Percentiles rank a stretch among this genome's conserved stretches.
Evolutionary conservation across 1,140 invertebrate genomes (phyloP).

Genomic region (Drosophila azteca): DNA sequence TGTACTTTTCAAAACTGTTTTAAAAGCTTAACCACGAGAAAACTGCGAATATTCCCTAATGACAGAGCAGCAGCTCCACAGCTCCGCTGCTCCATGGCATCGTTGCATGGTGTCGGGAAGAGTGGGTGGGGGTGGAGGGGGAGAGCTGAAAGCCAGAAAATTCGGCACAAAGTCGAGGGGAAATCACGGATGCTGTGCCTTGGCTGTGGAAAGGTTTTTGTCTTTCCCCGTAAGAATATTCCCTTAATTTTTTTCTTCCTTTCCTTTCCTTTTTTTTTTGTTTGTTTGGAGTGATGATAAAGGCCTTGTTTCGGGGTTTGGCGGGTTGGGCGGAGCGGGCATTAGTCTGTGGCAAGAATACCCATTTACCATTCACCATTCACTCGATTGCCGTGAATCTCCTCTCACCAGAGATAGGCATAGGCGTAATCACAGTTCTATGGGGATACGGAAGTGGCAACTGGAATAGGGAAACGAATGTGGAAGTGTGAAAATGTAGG

Average conservation of each 20-base stretch:
- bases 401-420: conserved; percentile 14
- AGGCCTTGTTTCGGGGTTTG: conserved; percentile 20
- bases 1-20: conserved; percentile 78
- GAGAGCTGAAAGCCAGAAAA: conserved; percentile 24
- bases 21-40: conserved; percentile 79
- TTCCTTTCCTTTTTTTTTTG: background rate
- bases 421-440: conserved; percentile 44
- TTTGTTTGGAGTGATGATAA: conserved; percentile 31
- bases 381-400: conserved; percentile 48
- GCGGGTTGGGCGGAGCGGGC: conserved; percentile 19
- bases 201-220: conserved; percentile 20
- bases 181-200: background rate
- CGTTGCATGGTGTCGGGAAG: background rate
- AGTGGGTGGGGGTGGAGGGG: background rate
- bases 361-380: background rate
- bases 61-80: conserved; percentile 34
- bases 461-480: conserved; percentile 1
- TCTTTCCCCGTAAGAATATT: background rate
- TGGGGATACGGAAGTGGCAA: conserved; percentile 14
- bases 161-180: conserved; percentile 41
- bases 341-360: too few relatives aligned
- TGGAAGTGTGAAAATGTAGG: background rate
- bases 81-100: too few relatives aligned
- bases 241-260: background rate
- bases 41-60: conserved; percentile 80